Conservation (phyloP, 2,888 invertebrate genomes). For the Cetonia aurata region DNA sequence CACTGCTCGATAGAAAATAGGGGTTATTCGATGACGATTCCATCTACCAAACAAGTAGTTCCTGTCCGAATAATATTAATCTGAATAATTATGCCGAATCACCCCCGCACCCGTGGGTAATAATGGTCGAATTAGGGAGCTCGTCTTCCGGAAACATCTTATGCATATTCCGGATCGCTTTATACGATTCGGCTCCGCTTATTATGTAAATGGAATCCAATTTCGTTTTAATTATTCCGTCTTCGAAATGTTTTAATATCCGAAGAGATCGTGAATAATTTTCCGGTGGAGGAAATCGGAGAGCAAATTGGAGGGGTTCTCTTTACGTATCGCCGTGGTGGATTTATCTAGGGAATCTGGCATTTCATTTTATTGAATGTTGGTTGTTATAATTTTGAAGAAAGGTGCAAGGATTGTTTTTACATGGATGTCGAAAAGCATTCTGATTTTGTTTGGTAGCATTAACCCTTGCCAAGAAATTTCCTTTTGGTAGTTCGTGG, state of each 20-base stretch:
- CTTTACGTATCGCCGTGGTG: too few species aligned
- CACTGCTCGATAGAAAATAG: too few species aligned
- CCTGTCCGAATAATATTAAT: slow-evolving; percentile 36
- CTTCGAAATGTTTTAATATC: slow-evolving; percentile 32
- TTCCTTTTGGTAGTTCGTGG: too few species aligned
- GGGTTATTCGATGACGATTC: too few species aligned
- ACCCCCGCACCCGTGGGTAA: neutral
- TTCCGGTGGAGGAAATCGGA: neutral
- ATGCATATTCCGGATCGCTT: slow-evolving; percentile 35
- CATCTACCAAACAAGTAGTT: slow-evolving; percentile 30
- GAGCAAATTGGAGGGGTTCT: too few species aligned
- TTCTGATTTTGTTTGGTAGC: too few species aligned
- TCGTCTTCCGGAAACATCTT: slow-evolving; percentile 7
- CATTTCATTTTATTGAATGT: too few species aligned
- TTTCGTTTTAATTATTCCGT: slow-evolving; percentile 32
- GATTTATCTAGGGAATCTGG: too few species aligned
- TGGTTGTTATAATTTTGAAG: too few species aligned
- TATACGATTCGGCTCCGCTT: slow-evolving; percentile 16
- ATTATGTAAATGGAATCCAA: slow-evolving; percentile 36
- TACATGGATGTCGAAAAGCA: too few species aligned
- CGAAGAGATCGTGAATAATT: slow-evolving; percentile 22
- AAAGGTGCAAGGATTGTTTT: too few species aligned
- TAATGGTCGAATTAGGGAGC: slow-evolving; percentile 33
- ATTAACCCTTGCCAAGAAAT: too few species aligned
- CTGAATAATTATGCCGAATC: slow-evolving; percentile 33